These are phyloP conservation scores for Elephas maximus DNA, from an alignment of 2,113 vertebrate genomes.

Conservation along the genomic window DNA sequence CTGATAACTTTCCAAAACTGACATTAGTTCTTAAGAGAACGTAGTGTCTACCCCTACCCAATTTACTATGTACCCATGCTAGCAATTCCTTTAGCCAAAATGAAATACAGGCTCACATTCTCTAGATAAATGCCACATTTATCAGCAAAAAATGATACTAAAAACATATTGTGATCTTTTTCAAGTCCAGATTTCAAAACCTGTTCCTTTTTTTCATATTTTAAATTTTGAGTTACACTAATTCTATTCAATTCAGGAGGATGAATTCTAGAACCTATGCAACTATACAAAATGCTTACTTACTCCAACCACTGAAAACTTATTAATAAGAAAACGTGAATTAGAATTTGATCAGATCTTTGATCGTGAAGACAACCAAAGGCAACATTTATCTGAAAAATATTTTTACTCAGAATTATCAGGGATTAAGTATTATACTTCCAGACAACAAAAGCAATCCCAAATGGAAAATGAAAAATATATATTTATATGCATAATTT, in stretches of 20 bases:
- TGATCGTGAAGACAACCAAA: background rate
- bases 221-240: background rate
- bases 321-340: background rate
- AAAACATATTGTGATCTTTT: background rate
- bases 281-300: background rate
- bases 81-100: background rate
- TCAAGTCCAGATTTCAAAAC: background rate
- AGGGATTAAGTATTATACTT: background rate
- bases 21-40: background rate
- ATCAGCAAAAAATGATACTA: slow-evolving; percentile 1
- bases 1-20: background rate
- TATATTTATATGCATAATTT: background rate
- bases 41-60: background rate
- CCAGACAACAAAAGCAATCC: background rate
- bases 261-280: background rate
- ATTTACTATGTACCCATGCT: background rate
- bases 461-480: background rate
- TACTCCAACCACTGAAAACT: background rate
- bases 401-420: background rate
- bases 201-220: background rate
- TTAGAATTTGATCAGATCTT: background rate
- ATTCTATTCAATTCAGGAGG: background rate
- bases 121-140: slow-evolving; percentile 5
- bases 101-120: background rate
- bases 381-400: background rate